A percentile compares a stretch with the other conserved stretches of the same genome.
phyloP scores from a whole-genome alignment of 2,797 vertebrate genomes.

The Hyperoplus immaculatus region DNA sequence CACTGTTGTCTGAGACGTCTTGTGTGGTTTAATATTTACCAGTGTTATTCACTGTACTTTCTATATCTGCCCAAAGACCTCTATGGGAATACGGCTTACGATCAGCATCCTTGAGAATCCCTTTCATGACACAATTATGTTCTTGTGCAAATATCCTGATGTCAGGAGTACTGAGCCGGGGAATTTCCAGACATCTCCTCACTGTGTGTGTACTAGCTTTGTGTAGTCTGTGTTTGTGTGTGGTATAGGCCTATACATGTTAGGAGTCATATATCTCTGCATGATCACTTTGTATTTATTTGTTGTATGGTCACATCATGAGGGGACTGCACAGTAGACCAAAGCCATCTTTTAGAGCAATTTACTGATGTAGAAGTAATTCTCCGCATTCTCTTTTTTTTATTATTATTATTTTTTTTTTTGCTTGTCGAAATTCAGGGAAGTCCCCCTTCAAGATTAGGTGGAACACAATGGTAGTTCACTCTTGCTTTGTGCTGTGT shows the following conservation, averaged over 20 bases:
- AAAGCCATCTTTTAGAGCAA: neutral
- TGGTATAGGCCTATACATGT: neutral
- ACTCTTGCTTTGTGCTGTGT: neutral
- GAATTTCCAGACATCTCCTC: constrained; percentile 35
- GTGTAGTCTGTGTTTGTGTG: constrained; percentile 23
- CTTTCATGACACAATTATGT: constrained; percentile 13
- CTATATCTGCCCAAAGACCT: constrained; percentile 6
- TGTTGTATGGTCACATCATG: neutral
- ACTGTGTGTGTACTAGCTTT: neutral
- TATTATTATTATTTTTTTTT: neutral
- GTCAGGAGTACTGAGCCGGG: constrained; percentile 5
- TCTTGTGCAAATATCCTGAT: constrained; percentile 24
- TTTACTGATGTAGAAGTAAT: neutral
- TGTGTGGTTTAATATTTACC: constrained; percentile 34
- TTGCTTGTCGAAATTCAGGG: neutral
- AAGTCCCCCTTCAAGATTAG: neutral
- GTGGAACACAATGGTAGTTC: neutral
- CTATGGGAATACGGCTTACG: neutral
- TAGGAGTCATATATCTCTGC: constrained; percentile 1
- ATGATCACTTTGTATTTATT: constrained; percentile 5
- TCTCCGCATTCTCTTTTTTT: neutral
- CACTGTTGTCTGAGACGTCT: constrained; percentile 12
- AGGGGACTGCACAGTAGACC: neutral
- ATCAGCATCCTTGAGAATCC: constrained; percentile 7
- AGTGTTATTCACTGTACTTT: neutral